Conservation (phyloP, 1,140 invertebrate species). For the Drosophila ohnishii region DNA sequence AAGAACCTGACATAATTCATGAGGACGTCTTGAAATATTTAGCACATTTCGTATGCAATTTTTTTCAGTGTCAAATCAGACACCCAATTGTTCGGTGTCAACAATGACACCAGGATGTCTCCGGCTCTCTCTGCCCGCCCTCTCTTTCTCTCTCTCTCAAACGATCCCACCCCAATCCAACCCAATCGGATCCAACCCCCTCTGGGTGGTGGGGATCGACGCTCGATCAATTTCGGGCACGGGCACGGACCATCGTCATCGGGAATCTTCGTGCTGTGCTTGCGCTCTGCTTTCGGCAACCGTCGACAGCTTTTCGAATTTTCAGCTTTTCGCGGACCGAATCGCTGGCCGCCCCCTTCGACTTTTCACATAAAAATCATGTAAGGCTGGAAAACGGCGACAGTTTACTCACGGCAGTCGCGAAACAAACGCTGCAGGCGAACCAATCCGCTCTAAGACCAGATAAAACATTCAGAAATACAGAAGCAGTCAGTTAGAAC, state of each 20-base stretch:
- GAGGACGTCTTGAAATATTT: neutral
- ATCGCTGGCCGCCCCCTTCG: slow-evolving; percentile 28
- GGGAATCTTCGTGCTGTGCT: slow-evolving; percentile 23
- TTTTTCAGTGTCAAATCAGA: slow-evolving; percentile 2
- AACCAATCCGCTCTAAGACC: slow-evolving; percentile 24
- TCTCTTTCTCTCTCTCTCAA: neutral
- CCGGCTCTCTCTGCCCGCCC: neutral
- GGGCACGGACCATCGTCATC: slow-evolving; percentile 19
- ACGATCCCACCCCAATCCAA: neutral
- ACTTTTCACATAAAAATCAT: slow-evolving; percentile 83
- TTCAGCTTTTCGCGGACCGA: slow-evolving; percentile 55
- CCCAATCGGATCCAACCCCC: neutral
- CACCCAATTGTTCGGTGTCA: slow-evolving; percentile 14
- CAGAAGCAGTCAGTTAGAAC: neutral
- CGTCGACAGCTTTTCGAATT: slow-evolving; percentile 53
- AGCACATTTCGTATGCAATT: neutral
- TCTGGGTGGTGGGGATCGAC: slow-evolving; percentile 2
- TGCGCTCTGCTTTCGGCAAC: slow-evolving; percentile 18
- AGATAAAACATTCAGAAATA: neutral
- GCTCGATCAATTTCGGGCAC: slow-evolving; percentile 9
- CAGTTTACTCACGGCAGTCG: slow-evolving; percentile 82
- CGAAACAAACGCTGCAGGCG: slow-evolving; percentile 58
- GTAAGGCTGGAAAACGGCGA: slow-evolving; percentile 82
- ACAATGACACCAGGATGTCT: slow-evolving; percentile 10
- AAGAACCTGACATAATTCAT: neutral